Percentiles rank a stretch among this genome's conserved stretches.
Evolutionary conservation across 2,888 invertebrate genomes (phyloP).

Genomic region (Acrobasis repandana): DNA sequence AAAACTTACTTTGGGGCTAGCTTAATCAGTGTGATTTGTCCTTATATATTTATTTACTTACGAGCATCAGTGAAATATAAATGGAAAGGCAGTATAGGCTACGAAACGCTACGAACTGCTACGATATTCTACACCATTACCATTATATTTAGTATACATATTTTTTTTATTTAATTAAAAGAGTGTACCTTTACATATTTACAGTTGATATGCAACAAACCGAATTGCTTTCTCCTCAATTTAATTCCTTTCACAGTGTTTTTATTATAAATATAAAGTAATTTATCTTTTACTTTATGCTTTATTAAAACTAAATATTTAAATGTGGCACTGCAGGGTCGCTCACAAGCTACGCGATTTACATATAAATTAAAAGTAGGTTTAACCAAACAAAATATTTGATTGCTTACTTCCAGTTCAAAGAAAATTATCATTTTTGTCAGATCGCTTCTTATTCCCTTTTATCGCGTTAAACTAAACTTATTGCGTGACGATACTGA

Average conservation of each 20-base stretch:
- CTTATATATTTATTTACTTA: too few species aligned
- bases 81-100: not conserved
- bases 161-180: too few species aligned
- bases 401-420: conserved; percentile 46
- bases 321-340: conserved; percentile 46
- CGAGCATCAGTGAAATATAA: too few species aligned
- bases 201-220: too few species aligned
- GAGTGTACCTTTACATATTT: too few species aligned
- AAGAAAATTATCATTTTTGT: conserved; percentile 35
- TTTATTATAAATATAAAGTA: not conserved
- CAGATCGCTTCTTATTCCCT: not conserved
- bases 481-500: not conserved
- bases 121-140: not conserved
- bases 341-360: conserved; percentile 54
- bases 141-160: not conserved
- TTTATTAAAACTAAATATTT: conserved; percentile 47
- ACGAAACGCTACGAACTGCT: not conserved
- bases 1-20: too few species aligned
- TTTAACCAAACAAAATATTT: conserved; percentile 62
- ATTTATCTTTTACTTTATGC: conserved; percentile 25
- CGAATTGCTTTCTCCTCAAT: too few species aligned
- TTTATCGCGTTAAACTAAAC: not conserved
- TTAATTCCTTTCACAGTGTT: too few species aligned
- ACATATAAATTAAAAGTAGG: conserved; percentile 72
- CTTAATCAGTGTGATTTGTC: too few species aligned